Conservation (phyloP, 2,888 invertebrate species). For the Watsonalla binaria region DNA sequence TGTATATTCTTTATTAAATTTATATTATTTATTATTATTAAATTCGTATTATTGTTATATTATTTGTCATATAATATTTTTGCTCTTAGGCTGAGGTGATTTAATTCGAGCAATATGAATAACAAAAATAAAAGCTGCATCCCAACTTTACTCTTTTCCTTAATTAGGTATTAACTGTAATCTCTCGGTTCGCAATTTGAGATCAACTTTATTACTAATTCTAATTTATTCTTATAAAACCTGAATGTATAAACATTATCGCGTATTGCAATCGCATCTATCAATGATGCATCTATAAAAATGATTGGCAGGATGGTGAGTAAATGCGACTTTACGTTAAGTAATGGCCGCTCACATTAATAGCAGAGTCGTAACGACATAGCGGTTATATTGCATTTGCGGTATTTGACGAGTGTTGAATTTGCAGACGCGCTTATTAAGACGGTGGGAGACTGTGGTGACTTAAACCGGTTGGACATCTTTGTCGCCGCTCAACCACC, state of each 20-base stretch:
- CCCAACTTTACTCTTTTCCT: too few species aligned
- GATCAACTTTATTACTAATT: too few species aligned
- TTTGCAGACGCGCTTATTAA: constrained; percentile 72
- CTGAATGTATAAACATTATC: constrained; percentile 7
- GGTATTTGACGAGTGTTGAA: constrained; percentile 72
- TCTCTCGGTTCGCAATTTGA: too few species aligned
- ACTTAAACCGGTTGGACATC: constrained; percentile 73
- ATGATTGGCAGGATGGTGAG: constrained; percentile 23
- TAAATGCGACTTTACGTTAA: constrained; percentile 30
- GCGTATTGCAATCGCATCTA: constrained; percentile 27
- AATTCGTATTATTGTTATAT: too few species aligned
- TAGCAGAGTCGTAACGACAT: constrained; percentile 26
- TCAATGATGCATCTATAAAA: constrained; percentile 31
- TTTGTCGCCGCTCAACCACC: constrained; percentile 62
- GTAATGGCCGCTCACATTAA: constrained; percentile 33
- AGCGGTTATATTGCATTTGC: constrained; percentile 54
- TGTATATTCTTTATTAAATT: too few species aligned
- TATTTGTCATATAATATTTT: too few species aligned
- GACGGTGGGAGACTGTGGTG: constrained; percentile 55
- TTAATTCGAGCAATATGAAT: too few species aligned
- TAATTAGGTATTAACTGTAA: too few species aligned
- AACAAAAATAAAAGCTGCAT: too few species aligned
- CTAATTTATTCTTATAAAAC: not conserved
- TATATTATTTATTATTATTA: too few species aligned
- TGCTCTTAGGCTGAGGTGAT: too few species aligned